phyloP scores from a whole-genome alignment of 2,888 invertebrate genomes.

The Belgica antarctica region DNA sequence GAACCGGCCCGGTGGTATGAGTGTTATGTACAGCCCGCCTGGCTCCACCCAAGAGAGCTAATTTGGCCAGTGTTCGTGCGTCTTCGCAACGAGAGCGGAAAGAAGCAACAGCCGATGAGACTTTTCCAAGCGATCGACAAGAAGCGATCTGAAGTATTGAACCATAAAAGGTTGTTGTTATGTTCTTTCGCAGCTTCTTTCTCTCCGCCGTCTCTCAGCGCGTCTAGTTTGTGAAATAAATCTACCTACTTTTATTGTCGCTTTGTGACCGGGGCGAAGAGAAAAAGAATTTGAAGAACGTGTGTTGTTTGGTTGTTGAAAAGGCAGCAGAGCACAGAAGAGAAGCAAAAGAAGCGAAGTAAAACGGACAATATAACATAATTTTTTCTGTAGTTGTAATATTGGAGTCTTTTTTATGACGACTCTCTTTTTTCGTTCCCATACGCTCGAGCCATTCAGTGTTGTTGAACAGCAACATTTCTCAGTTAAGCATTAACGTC shows the following conservation, averaged over 20 bases:
- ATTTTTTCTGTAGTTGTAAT: conserved; percentile 41
- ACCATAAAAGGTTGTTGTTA: neutral
- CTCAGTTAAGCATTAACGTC: conserved; percentile 56
- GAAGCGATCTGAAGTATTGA: conserved; percentile 3
- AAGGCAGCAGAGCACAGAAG: conserved; percentile 17
- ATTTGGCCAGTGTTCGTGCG: neutral
- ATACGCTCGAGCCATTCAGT: conserved; percentile 26
- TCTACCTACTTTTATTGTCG: conserved; percentile 25
- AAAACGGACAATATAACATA: conserved; percentile 35
- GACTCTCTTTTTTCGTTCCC: conserved; percentile 42
- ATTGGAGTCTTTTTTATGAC: conserved; percentile 40
- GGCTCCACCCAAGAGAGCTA: conserved; percentile 37
- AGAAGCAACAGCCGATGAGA: neutral
- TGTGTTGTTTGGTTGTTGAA: conserved; percentile 16
- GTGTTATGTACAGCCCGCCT: conserved; percentile 27
- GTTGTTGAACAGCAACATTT: conserved; percentile 44
- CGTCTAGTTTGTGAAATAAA: conserved; percentile 28
- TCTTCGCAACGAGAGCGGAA: conserved; percentile 20
- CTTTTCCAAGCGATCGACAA: conserved; percentile 5
- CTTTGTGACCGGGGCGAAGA: conserved; percentile 4
- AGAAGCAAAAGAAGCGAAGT: conserved; percentile 20
- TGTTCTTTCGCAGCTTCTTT: too few relatives aligned
- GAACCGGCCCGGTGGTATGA: conserved; percentile 13
- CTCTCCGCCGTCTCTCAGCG: neutral
- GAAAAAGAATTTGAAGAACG: neutral